Base-by-base conservation (phyloP, 2,797 vertebrate species). In the Enteromius mattozi region DNA sequence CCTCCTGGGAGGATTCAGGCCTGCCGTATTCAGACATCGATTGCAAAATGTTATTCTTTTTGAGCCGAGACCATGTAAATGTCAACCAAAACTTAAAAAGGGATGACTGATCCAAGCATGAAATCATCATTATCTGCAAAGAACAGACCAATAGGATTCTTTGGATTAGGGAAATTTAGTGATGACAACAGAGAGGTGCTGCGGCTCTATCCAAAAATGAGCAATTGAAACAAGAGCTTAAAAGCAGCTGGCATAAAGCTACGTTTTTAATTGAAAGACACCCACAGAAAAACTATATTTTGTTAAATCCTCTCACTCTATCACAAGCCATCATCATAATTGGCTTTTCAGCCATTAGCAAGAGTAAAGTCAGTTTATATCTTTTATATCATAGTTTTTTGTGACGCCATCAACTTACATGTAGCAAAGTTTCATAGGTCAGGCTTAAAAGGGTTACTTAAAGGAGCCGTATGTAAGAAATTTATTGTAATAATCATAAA, bases 81-180 rank as follows among this genome's bases (percentile, higher is more conserved):
- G 92, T 93, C 92, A 93, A 78, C 24, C 63, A 84, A 72, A 72
- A 78, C 72, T 63, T 84, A n/a, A 84, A 86, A 86, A 83, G 75
- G 65, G 70, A 75, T 47, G 47, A 82, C 45, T 92, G 82, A 90
- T 90, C 91, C 93, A 91, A 88, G 92, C 88, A 81, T 94, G 88
- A 93, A 94, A 93, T 94, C 92, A 91, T 69, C 40, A 86, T 94
- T 93, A 93, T 93, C 91, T 87, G 91, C 91, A 90, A 70, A 81
- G 90, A 42, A 40, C 91, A 92, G 92, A 86, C 86, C 87, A 81
- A 85, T 85, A 88, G 91, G 27, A 27, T 27, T 90, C 89, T 83
- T 45, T 69, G 80, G 40, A 87, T 71, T 78, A 81, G 76, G 35
- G 35, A 70, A 47, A 72, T 77, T 82, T n/a, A 81, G 24, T 74